Conservation (phyloP, 2,113 vertebrate genomes). For the Heloderma charlesbogerti region DNA sequence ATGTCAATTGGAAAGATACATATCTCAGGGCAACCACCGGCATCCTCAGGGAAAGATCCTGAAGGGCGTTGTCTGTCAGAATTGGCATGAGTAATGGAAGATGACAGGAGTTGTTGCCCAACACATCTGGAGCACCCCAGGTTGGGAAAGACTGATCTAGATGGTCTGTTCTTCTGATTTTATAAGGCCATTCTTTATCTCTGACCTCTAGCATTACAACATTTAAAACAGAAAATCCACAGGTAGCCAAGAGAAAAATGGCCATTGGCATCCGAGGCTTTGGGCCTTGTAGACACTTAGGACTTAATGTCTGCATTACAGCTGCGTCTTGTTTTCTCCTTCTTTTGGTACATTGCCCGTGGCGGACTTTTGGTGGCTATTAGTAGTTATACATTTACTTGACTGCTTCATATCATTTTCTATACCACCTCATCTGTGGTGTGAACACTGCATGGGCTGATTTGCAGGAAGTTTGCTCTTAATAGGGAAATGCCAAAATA, state of each 20-base stretch:
- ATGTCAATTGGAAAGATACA: neutral
- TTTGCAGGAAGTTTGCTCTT: neutral
- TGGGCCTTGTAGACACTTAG: neutral
- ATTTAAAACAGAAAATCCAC: conserved; percentile 11
- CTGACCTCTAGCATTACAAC: neutral
- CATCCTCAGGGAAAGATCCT: neutral
- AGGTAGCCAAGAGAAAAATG: neutral
- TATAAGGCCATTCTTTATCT: neutral
- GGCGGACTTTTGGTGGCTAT: neutral
- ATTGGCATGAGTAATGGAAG: neutral
- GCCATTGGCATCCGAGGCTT: neutral
- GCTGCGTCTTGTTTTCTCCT: neutral
- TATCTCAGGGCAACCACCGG: neutral
- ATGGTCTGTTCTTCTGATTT: no score
- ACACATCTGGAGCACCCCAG: no score
- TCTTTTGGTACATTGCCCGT: neutral
- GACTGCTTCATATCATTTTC: neutral
- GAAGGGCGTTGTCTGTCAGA: neutral
- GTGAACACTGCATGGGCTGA: neutral
- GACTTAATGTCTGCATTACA: neutral
- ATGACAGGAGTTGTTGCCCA: no score
- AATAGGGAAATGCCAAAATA: neutral
- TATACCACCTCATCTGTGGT: neutral
- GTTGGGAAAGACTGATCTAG: neutral
- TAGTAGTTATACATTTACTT: neutral